Base-by-base conservation (phyloP, 2,888 invertebrate species). In the Lepidochitona cinerea region DNA sequence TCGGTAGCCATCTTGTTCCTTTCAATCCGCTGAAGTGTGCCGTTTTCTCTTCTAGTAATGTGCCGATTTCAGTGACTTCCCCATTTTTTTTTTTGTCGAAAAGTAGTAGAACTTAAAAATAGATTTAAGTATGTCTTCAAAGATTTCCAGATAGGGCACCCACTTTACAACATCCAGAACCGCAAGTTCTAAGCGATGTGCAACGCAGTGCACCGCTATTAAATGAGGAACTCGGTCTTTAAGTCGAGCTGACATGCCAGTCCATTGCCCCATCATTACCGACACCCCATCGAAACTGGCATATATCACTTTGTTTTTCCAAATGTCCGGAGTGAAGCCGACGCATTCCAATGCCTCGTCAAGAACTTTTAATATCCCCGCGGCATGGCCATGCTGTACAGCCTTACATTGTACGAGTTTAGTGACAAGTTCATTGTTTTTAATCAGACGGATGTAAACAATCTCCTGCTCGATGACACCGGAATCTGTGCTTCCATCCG, bases 111-210 rank as follows among this genome's bases (percentile, higher is more conserved):
- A 26, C 59, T 59, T 59, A 26, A 59, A 59, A 26, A 59, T 59
- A 14, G 59, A 18, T 68, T 71, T 75, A 1, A 75, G 32, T 12
- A 69, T 74, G 18, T 64, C 66, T 65, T 78, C 75, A 72, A 74
- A 74, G n/a, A 36, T 26, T 7, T 37, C 14, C 67, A 72, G 35
- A 37, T 74, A 72, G 0, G 71, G 64, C 14, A 68, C 65, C 3
- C 29, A n/a, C 54, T 74, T 74, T 7, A 66, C 35, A 35, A 33
- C 66, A 35, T 66, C 66, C 7, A 66, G 33, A 9, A 66, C 36
- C 7, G 33, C 66, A 9, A 66, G 23, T 66, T 66, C 66, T 35
- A 66, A 33, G 9, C 33, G 14, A 18, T 66, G 66, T 12, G 66
- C 66, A 26, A 66, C 35, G 26, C 66, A 66, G 23, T 66, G 66